Evolutionary conservation across 2,797 vertebrate genomes (phyloP).

Genomic region (Podarcis lilfordi): DNA sequence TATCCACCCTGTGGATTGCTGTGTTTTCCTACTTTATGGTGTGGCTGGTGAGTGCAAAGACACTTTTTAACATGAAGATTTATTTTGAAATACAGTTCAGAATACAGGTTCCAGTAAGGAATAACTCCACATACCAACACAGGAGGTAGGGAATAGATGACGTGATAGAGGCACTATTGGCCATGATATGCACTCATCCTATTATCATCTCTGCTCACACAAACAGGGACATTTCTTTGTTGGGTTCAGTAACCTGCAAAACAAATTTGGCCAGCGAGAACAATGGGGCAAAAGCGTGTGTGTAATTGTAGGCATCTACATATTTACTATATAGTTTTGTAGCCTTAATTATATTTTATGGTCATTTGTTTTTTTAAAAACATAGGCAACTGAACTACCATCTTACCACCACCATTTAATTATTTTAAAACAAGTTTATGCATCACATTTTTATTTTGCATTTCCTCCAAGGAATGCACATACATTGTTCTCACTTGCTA

Average conservation of each 20-base stretch:
- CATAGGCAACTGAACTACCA: neutral
- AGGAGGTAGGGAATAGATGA: neutral
- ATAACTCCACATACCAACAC: neutral
- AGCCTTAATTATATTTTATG: too few relatives aligned
- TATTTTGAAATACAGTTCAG: neutral
- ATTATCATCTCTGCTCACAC: neutral
- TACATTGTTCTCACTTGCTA: too few relatives aligned
- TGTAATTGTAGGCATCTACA: too few relatives aligned
- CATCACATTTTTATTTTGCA: too few relatives aligned
- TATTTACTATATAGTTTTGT: too few relatives aligned
- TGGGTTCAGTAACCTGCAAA: neutral
- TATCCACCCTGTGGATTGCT: slow-evolving; percentile 95
- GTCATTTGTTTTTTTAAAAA: neutral
- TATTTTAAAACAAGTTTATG: too few relatives aligned
- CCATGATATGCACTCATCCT: neutral
- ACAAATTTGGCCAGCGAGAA: neutral
- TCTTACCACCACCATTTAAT: neutral
- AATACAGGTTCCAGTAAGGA: neutral
- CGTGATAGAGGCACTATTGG: neutral
- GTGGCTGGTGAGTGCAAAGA: slow-evolving; percentile 90
- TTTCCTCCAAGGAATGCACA: too few relatives aligned
- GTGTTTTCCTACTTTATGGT: slow-evolving; percentile 98
- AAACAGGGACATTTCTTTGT: neutral
- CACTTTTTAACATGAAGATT: neutral
- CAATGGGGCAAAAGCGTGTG: neutral